Percentiles rank a stretch among this genome's conserved stretches.
These are phyloP conservation scores for Adelges cooleyi DNA, from an alignment of 1,140 invertebrate genomes.

Conservation along the genomic window DNA sequence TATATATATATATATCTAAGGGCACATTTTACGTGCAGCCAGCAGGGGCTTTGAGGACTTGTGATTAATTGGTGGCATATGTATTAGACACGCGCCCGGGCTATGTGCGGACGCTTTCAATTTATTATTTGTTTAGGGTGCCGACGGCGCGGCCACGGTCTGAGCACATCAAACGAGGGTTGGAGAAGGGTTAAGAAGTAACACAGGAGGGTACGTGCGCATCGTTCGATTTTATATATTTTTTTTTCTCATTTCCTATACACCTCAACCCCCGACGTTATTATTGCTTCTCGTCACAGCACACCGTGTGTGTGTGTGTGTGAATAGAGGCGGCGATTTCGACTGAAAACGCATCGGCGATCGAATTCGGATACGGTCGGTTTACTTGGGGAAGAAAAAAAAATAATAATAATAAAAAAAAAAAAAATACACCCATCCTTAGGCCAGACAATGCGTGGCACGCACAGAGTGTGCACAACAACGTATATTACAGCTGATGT, in stretches of 20 bases:
- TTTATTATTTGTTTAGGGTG: conserved; percentile 19
- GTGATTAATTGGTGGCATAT: conserved; percentile 5
- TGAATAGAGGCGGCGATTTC: no score
- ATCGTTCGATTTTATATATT: not conserved
- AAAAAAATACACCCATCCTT: no score
- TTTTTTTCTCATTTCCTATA: not conserved
- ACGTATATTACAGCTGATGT: no score
- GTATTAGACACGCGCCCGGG: not conserved
- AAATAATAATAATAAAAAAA: no score
- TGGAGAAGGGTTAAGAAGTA: no score
- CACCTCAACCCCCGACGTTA: not conserved
- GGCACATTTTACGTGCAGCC: no score
- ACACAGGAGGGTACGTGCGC: no score
- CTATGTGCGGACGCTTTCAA: conserved; percentile 20
- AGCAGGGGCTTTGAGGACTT: no score
- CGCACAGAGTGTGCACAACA: no score
- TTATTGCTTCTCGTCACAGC: not conserved
- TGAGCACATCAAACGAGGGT: not conserved
- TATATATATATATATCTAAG: no score
- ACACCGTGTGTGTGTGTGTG: not conserved
- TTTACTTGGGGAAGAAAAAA: no score
- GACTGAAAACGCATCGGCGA: conserved; percentile 14
- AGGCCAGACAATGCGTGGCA: no score
- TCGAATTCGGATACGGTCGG: not conserved
- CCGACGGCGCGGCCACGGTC: not conserved